Evolutionary conservation across 2,888 invertebrate genomes (phyloP), one percentile per base, ranked within the genome.

Genomic region (Amphipoea lucens): DNA sequence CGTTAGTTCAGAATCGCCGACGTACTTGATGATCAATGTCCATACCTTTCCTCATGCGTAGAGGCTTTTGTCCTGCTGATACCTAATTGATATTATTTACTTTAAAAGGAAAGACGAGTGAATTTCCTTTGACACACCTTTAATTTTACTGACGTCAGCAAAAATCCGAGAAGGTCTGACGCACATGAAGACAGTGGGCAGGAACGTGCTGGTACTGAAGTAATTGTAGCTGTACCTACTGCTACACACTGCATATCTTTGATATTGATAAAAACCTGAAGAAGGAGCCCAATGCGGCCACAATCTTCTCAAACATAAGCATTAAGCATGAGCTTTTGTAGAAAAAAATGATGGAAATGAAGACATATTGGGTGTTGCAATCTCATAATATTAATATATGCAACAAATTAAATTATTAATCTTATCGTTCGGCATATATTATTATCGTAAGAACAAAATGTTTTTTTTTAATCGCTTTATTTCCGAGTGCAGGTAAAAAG

Each of bases 101-200:
- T 4, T 63, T 11, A 57, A n/a, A 62, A 81, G 70, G 79, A 79
- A 80, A 80, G 12, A 23, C 6, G 0, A 9, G 20, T 63, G 12
- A 72, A 68, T 83, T 74, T 67, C 57, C 74, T 42, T 72, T 36
- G 23, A 48, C 62, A 76, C 74, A 68, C 74, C 62, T 69, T 69
- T 72, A 40, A 75, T 60, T 62, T 45, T 62, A 0, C 14, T 84
- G 76, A 83, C 83, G 84, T 76, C 73, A 83, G 14, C 17, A 36
- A 84, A 83, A 63, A 11, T 62, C 84, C 54, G 0, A 66, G 84
- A 73, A 75, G 23, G 42, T 65, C 23, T 81, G 76, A 84, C 72
- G 83, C 76, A 79, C 40, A 20, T 57, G 14, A 40, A 79, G 17
- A 23, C 23, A 62, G 20, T 57, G 11, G 4, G 23, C 23, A 74